Evolutionary conservation across 2,113 vertebrate species (phyloP).

Genomic region (Forbesichthys agassizii): DNA sequence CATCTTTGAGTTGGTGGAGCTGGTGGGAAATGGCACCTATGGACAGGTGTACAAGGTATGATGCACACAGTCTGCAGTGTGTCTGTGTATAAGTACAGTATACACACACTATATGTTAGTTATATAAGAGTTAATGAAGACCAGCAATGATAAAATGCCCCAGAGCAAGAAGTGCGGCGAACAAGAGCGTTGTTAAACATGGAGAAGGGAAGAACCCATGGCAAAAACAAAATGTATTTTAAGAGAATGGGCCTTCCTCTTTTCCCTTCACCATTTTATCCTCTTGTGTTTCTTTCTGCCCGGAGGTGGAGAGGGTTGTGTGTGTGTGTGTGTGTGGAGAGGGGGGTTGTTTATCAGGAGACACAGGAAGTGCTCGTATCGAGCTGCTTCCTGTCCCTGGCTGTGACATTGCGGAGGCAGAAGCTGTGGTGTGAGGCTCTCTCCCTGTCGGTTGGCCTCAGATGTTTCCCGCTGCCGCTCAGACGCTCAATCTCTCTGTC

Average conservation of each 20-base stretch:
- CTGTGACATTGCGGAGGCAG: not conserved
- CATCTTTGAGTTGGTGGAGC: slow-evolving; percentile 95
- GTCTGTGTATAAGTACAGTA: not conserved
- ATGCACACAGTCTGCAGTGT: not conserved
- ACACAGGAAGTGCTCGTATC: slow-evolving; percentile 31
- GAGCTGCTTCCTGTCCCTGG: slow-evolving; percentile 2
- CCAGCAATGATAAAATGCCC: not conserved
- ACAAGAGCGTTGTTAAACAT: slow-evolving; percentile 11
- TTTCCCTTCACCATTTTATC: slow-evolving; percentile 1
- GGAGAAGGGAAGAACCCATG: slow-evolving; percentile 20
- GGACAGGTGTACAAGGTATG: slow-evolving; percentile 97
- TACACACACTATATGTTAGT: not conserved
- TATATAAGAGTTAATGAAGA: not conserved
- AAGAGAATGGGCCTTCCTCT: slow-evolving; percentile 13
- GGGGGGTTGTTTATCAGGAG: slow-evolving; percentile 7
- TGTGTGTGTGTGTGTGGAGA: not conserved
- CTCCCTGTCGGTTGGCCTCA: slow-evolving; percentile 37
- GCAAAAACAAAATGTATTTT: slow-evolving; percentile 35
- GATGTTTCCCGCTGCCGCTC: slow-evolving; percentile 30
- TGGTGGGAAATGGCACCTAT: slow-evolving; percentile 96
- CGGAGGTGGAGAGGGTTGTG: not conserved
- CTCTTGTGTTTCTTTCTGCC: slow-evolving; percentile 3
- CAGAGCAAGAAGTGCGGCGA: slow-evolving; percentile 37
- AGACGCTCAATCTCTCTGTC: slow-evolving; percentile 33
- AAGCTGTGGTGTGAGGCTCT: slow-evolving; percentile 34